A percentile compares a stretch with the other conserved stretches of the same genome.
Evolutionary conservation across 1,140 invertebrate species (phyloP).

Genomic region (Zaprionus africanus): DNA sequence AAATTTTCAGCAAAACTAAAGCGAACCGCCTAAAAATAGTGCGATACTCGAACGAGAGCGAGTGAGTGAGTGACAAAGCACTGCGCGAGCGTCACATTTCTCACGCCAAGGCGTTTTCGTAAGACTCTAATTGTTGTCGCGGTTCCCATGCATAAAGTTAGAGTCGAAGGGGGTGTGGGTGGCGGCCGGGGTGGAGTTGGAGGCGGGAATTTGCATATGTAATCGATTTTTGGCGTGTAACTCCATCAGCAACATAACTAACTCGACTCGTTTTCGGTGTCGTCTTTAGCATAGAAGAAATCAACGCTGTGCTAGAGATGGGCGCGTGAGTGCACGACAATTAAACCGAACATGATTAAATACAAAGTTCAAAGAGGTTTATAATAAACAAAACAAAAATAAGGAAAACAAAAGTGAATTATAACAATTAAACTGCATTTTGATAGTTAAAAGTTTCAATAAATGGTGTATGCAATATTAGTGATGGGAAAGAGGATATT

Average conservation of each 20-base stretch:
- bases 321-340: neutral
- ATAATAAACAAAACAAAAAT: too few species aligned
- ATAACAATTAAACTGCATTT: too few species aligned
- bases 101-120: constrained; percentile 18
- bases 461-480: too few species aligned
- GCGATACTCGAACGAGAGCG: constrained; percentile 3
- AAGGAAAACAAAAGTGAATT: too few species aligned
- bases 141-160: constrained; percentile 8
- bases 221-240: constrained; percentile 63
- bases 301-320: constrained; percentile 15
- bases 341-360: neutral
- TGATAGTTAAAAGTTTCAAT: too few species aligned
- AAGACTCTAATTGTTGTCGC: constrained; percentile 50
- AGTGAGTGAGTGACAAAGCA: constrained; percentile 40
- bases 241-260: constrained; percentile 19
- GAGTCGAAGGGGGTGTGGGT: neutral
- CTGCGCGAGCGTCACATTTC: constrained; percentile 33
- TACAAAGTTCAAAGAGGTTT: too few species aligned
- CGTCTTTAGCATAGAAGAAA: constrained; percentile 30
- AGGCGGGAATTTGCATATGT: constrained; percentile 44
- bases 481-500: too few species aligned
- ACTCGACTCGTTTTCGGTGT: constrained; percentile 22
- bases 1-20: constrained; percentile 44
- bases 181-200: neutral
- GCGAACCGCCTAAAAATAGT: constrained; percentile 52